phyloP scores from a whole-genome alignment of 2,797 vertebrate species.

The Takifugu ocellatus region DNA sequence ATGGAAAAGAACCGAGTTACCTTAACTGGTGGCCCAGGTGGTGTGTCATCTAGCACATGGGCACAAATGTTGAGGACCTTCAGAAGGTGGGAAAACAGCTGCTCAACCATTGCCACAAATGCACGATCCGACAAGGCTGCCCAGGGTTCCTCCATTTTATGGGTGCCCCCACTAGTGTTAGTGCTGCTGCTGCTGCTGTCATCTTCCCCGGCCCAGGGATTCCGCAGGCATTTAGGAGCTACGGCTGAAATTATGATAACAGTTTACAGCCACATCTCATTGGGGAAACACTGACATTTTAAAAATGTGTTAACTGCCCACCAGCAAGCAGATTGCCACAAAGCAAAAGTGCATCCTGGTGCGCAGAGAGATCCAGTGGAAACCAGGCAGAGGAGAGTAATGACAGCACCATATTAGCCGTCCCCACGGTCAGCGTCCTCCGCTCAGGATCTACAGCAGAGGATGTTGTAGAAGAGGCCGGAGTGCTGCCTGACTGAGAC shows the following conservation, averaged over 20 bases:
- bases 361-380: slow-evolving; percentile 91
- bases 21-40: slow-evolving; percentile 90
- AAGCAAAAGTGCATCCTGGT: slow-evolving; percentile 91
- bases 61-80: slow-evolving; percentile 96
- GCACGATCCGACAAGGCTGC: slow-evolving; percentile 85
- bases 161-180: slow-evolving; percentile 46
- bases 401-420: slow-evolving; percentile 87
- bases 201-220: slow-evolving; percentile 87
- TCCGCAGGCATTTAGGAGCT: slow-evolving; percentile 90
- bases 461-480: slow-evolving; percentile 37
- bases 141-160: slow-evolving; percentile 91
- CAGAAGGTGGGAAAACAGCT: slow-evolving; percentile 92
- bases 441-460: slow-evolving; percentile 72
- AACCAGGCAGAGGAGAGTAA: slow-evolving; percentile 97
- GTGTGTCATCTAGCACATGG: slow-evolving; percentile 90
- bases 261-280: not conserved
- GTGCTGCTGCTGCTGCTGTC: slow-evolving; percentile 71
- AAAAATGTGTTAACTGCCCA: slow-evolving; percentile 40
- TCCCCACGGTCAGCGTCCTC: slow-evolving; percentile 84
- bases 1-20: slow-evolving; percentile 50
- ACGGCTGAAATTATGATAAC: slow-evolving; percentile 74
- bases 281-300: not conserved
- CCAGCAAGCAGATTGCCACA: slow-evolving; percentile 92
- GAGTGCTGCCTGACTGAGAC: slow-evolving; percentile 73
- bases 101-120: slow-evolving; percentile 88